These are phyloP conservation scores for Himantopus leucocephalus DNA, from an alignment of 2,113 vertebrate species.

Conservation along the genomic window DNA sequence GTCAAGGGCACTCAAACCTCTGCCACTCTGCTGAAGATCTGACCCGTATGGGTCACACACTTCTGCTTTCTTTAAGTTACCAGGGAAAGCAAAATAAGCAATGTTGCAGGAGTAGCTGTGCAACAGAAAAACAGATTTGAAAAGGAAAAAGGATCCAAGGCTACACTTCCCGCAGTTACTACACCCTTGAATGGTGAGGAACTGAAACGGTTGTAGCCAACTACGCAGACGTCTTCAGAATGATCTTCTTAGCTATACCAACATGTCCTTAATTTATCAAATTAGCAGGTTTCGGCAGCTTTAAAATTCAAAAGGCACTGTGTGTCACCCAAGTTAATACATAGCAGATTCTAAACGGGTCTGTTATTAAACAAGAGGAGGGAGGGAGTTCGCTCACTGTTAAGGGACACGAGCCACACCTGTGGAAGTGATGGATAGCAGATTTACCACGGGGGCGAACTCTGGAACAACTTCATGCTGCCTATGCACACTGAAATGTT, in stretches of 20 bases:
- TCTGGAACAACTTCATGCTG: background rate
- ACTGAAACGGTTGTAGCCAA: background rate
- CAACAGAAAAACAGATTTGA: background rate
- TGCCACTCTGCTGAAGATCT: background rate
- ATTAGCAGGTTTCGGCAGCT: conserved; percentile 62
- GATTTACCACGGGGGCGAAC: background rate
- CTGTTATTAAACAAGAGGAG: background rate
- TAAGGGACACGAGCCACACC: background rate
- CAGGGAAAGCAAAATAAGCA: background rate
- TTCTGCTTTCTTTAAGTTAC: background rate
- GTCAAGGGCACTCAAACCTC: background rate
- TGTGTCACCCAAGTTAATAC: conserved; percentile 58
- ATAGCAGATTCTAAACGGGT: background rate
- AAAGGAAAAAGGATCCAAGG: background rate
- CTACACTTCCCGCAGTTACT: conserved; percentile 32
- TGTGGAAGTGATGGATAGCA: background rate
- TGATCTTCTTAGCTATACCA: conserved; percentile 63
- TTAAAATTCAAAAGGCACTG: conserved; percentile 71
- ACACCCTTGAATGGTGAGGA: conserved; percentile 42
- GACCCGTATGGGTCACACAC: background rate
- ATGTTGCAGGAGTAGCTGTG: background rate
- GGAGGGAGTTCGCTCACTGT: background rate
- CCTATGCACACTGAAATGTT: background rate
- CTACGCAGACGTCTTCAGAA: conserved; percentile 56
- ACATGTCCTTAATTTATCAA: conserved; percentile 65